Percentiles rank a stretch among this genome's conserved stretches.
Evolutionary conservation across 2,888 invertebrate genomes (phyloP).

Genomic region (Pristionchus arcanus): DNA sequence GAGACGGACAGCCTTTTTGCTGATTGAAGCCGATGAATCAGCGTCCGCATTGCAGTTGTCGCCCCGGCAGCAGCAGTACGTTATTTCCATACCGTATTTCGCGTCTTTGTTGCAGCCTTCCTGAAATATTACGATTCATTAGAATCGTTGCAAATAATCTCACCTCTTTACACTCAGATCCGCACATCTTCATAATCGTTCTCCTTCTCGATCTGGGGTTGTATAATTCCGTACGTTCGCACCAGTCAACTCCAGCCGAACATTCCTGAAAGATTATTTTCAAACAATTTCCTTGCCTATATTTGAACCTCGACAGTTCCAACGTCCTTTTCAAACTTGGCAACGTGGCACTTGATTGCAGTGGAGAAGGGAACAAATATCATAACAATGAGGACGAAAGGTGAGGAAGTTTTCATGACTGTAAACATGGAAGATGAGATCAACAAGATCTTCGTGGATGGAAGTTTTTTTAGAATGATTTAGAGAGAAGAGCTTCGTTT

Average conservation of each 20-base stretch:
- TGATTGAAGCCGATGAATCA: not conserved
- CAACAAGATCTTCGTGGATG: no score
- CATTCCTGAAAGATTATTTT: not conserved
- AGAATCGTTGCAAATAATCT: not conserved
- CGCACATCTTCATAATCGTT: not conserved
- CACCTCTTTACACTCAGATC: not conserved
- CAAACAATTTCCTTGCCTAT: not conserved
- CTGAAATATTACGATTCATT: not conserved
- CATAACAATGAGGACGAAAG: not conserved
- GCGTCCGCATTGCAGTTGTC: not conserved
- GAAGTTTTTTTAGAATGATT: no score
- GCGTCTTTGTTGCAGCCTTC: not conserved
- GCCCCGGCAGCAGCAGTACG: not conserved
- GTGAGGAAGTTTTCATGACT: no score
- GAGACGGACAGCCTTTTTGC: not conserved
- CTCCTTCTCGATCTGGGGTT: not conserved
- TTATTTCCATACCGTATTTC: not conserved
- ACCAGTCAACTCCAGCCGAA: not conserved
- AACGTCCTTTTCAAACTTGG: not conserved
- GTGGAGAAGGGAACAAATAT: not conserved
- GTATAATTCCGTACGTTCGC: not conserved
- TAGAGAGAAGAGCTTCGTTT: no score
- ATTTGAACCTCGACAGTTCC: no score
- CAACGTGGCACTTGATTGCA: not conserved
- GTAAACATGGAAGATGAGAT: no score